phyloP scores from a whole-genome alignment of 2,113 vertebrate species.

The Boleophthalmus pectinirostris region DNA sequence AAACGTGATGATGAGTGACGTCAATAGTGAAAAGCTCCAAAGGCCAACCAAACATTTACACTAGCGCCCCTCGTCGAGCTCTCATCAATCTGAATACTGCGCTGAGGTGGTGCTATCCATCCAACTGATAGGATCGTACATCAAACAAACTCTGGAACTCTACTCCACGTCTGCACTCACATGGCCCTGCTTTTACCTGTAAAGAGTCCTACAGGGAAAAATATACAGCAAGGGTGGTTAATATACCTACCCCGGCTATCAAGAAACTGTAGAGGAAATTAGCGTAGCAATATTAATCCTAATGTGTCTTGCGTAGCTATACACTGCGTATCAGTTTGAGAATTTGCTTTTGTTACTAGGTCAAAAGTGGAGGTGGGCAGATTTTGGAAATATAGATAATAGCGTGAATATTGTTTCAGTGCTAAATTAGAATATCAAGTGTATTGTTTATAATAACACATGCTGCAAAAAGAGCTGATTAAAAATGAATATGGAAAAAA shows the following conservation, averaged over 20 bases:
- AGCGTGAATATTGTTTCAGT: too few relatives aligned
- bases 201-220: slow-evolving; percentile 37
- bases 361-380: slow-evolving; percentile 25
- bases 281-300: background rate
- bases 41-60: slow-evolving; percentile 41
- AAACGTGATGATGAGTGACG: slow-evolving; percentile 37
- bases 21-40: slow-evolving; percentile 57
- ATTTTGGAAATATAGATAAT: too few relatives aligned
- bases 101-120: slow-evolving; percentile 59
- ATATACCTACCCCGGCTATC: slow-evolving; percentile 22
- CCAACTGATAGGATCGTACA: slow-evolving; percentile 66
- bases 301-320: slow-evolving; percentile 15
- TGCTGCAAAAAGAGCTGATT: too few relatives aligned
- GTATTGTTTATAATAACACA: too few relatives aligned
- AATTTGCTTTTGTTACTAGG: slow-evolving; percentile 19
- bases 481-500: too few relatives aligned
- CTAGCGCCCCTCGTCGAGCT: slow-evolving; percentile 45
- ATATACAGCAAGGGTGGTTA: slow-evolving; percentile 39
- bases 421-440: too few relatives aligned
- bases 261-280: slow-evolving; percentile 13
- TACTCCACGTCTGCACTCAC: slow-evolving; percentile 29
- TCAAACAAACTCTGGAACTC: slow-evolving; percentile 64
- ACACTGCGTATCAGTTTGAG: slow-evolving; percentile 4
- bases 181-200: slow-evolving; percentile 41
- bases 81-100: slow-evolving; percentile 61